These are phyloP conservation scores for Dendroctonus valens DNA, from an alignment of 1,140 invertebrate species.

Conservation along the genomic window DNA sequence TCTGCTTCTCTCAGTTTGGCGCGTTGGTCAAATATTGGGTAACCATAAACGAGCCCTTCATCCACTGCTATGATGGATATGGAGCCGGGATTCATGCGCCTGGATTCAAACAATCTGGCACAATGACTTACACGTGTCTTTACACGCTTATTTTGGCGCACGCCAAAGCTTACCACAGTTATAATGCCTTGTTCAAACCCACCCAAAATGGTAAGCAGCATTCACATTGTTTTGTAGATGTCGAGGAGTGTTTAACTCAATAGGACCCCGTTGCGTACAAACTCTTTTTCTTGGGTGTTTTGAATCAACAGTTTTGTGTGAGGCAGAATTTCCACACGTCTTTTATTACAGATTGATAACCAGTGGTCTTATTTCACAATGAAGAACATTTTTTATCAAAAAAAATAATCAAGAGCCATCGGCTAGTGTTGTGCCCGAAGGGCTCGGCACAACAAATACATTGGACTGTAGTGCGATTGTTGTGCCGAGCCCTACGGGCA, in stretches of 20 bases:
- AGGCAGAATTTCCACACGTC: neutral
- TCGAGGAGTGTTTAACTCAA: too few relatives aligned
- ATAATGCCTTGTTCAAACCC: slow-evolving; percentile 53
- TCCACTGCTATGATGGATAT: slow-evolving; percentile 5
- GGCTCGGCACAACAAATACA: too few relatives aligned
- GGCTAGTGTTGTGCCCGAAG: too few relatives aligned
- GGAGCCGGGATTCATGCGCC: slow-evolving; percentile 11
- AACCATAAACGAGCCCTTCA: slow-evolving; percentile 7
- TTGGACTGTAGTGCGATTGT: too few relatives aligned
- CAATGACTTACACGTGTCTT: slow-evolving; percentile 9
- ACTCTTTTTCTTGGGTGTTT: too few relatives aligned
- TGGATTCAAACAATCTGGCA: neutral
- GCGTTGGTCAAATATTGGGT: slow-evolving; percentile 51
- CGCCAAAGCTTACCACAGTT: slow-evolving; percentile 54
- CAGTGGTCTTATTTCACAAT: neutral
- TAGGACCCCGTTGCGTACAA: too few relatives aligned
- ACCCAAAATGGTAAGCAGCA: slow-evolving; percentile 46
- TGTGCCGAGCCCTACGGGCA: too few relatives aligned
- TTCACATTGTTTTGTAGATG: too few relatives aligned
- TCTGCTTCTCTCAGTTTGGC: slow-evolving; percentile 19
- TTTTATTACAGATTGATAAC: neutral
- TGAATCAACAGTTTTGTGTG: too few relatives aligned
- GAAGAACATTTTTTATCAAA: neutral
- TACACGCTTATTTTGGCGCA: slow-evolving; percentile 22
- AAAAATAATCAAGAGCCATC: too few relatives aligned